Conservation (phyloP, 2,797 vertebrate genomes). For the Synanceia verrucosa region DNA sequence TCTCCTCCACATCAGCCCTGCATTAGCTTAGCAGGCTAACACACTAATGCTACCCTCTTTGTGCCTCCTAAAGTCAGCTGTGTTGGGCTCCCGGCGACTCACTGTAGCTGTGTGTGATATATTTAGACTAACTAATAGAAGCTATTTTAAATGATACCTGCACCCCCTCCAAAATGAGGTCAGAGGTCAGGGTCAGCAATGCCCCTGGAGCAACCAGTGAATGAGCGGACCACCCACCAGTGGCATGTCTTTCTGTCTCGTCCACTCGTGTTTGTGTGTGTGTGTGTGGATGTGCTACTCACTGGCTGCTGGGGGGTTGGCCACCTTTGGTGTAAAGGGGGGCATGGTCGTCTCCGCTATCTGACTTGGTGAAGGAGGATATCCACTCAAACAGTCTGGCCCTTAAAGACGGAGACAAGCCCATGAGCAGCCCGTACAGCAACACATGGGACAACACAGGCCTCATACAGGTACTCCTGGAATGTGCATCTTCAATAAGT, state of each 20-base stretch:
- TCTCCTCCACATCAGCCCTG: slow-evolving; percentile 80
- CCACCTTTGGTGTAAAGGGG: slow-evolving; percentile 84
- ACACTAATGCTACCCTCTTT: slow-evolving; percentile 36
- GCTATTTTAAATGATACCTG: slow-evolving; percentile 22
- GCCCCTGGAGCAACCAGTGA: slow-evolving; percentile 23
- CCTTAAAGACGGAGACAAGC: slow-evolving; percentile 79
- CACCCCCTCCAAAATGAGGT: slow-evolving; percentile 15
- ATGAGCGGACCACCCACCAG: slow-evolving; percentile 24
- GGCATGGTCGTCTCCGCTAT: slow-evolving; percentile 83
- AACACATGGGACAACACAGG: slow-evolving; percentile 37
- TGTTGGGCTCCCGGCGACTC: slow-evolving; percentile 11
- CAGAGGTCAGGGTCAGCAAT: slow-evolving; percentile 19
- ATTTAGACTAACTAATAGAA: slow-evolving; percentile 25
- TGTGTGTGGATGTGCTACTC: slow-evolving; percentile 69
- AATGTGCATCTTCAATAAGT: slow-evolving; percentile 14
- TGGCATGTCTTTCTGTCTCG: not conserved
- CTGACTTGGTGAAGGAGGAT: slow-evolving; percentile 87
- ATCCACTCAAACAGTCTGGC: slow-evolving; percentile 89
- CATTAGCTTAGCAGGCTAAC: slow-evolving; percentile 78
- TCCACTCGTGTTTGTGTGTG: slow-evolving; percentile 21
- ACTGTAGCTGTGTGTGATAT: slow-evolving; percentile 13
- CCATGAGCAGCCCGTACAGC: slow-evolving; percentile 61
- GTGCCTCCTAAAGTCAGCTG: slow-evolving; percentile 14
- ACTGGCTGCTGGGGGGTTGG: slow-evolving; percentile 84
- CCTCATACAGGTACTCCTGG: not conserved